A percentile compares a stretch with the other conserved stretches of the same genome.
These are phyloP conservation scores for Phania funesta DNA, from an alignment of 2,888 invertebrate species.

Conservation along the genomic window DNA sequence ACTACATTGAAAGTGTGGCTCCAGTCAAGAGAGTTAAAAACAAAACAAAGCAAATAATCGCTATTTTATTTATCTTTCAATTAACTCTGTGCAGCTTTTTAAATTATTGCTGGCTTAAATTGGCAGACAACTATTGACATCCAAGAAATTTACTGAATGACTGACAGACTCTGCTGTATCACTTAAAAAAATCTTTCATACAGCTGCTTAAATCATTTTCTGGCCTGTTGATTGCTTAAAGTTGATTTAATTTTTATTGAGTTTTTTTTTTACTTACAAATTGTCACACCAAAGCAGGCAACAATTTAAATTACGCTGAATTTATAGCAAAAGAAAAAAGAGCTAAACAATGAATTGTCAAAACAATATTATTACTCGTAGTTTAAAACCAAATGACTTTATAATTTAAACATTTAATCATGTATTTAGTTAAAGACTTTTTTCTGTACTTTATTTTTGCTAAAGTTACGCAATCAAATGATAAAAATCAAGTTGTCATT, in stretches of 20 bases:
- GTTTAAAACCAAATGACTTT: constrained; percentile 33
- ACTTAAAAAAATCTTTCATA: neutral
- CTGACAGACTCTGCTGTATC: neutral
- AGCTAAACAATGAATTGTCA: neutral
- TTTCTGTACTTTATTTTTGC: neutral
- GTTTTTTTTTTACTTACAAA: constrained; percentile 5
- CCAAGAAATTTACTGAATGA: constrained; percentile 15
- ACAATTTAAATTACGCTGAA: constrained; percentile 38
- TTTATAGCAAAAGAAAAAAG: neutral
- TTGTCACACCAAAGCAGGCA: constrained; percentile 51
- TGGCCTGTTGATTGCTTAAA: constrained; percentile 5
- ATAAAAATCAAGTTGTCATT: constrained; percentile 34
- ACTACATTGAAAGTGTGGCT: constrained; percentile 30
- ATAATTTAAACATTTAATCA: constrained; percentile 36
- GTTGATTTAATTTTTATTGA: neutral
- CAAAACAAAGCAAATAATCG: neutral
- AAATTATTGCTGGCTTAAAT: constrained; percentile 6
- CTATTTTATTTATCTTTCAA: constrained; percentile 1
- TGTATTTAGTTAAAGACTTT: constrained; percentile 13
- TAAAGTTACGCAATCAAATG: constrained; percentile 39
- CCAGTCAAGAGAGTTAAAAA: neutral
- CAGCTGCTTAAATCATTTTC: constrained; percentile 18
- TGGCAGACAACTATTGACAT: constrained; percentile 38
- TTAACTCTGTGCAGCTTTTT: neutral
- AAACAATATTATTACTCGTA: constrained; percentile 21